Base-by-base conservation (phyloP, 2,113 vertebrate species). In the Anthoscopus minutus region DNA sequence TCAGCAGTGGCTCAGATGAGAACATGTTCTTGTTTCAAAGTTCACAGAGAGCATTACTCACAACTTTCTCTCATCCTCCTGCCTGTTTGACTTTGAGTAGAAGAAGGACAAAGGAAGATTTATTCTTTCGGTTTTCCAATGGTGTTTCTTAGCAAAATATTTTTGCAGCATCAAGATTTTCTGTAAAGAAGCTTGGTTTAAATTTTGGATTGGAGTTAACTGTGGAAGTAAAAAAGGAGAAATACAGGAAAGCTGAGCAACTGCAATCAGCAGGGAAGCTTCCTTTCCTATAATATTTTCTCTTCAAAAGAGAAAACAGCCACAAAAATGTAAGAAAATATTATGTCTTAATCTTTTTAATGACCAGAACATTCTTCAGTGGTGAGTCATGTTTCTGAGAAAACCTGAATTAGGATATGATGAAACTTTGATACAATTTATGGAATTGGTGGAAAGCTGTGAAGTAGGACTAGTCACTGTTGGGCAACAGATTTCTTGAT, bases 301-400 rank as follows among this genome's bases (percentile, higher is more conserved):
- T 73, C 38, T 88, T 58, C 47, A 73, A 78, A 90, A 93, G 47
- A 83, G 58, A 95, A 95, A 96, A 90, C 30, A 88, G 28, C 76
- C 88, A 86, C 86, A 96, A 95, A 96, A 95, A 95, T 92, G 88
- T 90, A 86, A 92, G 80, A 96, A 95, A 96, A 95, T 83, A 92
- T 90, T 95, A 44, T 92, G 58, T 88, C 67, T 80, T 73, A 93
- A 88, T 86, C 67, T 83, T 69, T 58, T 86, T 81, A 94, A 94
- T 89, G 79, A 92, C 88, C 70, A 91, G 81, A 89, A 77, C 88
- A 82, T 94, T 95, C 57, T 95, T 80, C 58, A 89, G 10, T 50
- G 54, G 61, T 93, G 82, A 94, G 35, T 92, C 89, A 93, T 58
- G 10, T 66, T 96, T 94, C 88, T 95, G 81, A 93, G 94, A 90